Conservation (phyloP, 2,113 vertebrate species). For the Cephalopterus ornatus region DNA sequence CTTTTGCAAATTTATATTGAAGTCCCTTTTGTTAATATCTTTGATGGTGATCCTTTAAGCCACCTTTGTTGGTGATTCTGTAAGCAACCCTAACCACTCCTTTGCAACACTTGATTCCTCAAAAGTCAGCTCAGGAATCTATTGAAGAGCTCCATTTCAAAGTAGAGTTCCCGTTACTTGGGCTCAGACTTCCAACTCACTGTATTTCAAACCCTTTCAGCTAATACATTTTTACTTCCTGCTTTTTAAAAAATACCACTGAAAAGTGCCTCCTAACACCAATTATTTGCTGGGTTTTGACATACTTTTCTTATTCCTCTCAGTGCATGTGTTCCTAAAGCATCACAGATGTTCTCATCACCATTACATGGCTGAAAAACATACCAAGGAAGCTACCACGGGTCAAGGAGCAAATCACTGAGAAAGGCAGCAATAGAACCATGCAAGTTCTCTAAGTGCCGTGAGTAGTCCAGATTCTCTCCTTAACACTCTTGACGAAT, state of each 20-base stretch:
- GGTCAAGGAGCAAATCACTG: constrained; percentile 46
- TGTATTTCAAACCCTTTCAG: neutral
- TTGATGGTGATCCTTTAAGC: neutral
- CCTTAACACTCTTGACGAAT: constrained; percentile 61
- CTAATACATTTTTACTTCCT: neutral
- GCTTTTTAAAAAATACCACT: neutral
- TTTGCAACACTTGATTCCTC: neutral
- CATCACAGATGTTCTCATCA: neutral
- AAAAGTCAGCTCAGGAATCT: neutral
- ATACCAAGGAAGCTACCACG: neutral
- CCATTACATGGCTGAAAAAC: neutral
- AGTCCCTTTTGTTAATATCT: neutral
- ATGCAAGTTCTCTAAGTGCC: constrained; percentile 56
- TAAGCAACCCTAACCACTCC: neutral
- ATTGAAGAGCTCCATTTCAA: neutral
- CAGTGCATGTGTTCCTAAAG: neutral
- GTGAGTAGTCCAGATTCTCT: constrained; percentile 53
- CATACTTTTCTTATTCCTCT: neutral
- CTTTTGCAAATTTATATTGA: neutral
- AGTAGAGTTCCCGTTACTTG: neutral
- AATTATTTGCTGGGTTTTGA: neutral
- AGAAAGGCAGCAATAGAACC: constrained; percentile 38
- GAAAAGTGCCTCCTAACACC: neutral
- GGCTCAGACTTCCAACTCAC: neutral
- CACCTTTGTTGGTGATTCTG: neutral